Evolutionary conservation across 2,113 vertebrate genomes (phyloP), one percentile per base, ranked within the genome.

Genomic region (Oreotrochilus melanogaster): DNA sequence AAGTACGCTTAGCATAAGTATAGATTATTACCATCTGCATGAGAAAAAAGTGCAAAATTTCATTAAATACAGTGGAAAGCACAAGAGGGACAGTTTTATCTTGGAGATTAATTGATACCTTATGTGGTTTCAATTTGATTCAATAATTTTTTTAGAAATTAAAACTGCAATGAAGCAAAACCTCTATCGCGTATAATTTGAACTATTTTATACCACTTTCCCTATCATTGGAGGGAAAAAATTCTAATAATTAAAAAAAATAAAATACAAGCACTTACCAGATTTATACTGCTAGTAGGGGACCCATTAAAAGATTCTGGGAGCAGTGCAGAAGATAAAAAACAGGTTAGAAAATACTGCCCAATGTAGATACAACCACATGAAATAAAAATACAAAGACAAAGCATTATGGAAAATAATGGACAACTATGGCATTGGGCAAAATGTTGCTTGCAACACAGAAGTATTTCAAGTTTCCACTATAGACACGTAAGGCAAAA

Each of bases 241-340:
- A 16, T 18, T 39, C 7, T 22, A 43, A 39, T 42, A 11, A 67
- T 51, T 25, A 23, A 79, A 39, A 18, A 30, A 28, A 14, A 62
- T 83, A 31, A 70, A 50, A 43, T 54, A 35, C 57, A 93, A 93
- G 48, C 39, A 98, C 99, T 95, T 97, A 99, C 99, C 95, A 99
- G 97, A 97, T 99, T 99, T 96, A 99, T 99, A 98, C 99, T 99
- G 96, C 99, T 98, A 51, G 99, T 99, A 61, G 99, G 99, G 88
- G 99, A 99, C 14, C 99, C 99, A 74, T 99, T 99, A 96, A 99
- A 99, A 67, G 99, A 99, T 94, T 99, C 99, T 99, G 92, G 50
- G 31, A 92, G 9, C 28, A 88, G 31, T 13, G 18, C 88, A 10
- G 16, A 88, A 97, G 76, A 14, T 62, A 94, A 97, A 51, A 92